Evolutionary conservation across 2,888 invertebrate species (phyloP).

Genomic region (Elysia crispata): DNA sequence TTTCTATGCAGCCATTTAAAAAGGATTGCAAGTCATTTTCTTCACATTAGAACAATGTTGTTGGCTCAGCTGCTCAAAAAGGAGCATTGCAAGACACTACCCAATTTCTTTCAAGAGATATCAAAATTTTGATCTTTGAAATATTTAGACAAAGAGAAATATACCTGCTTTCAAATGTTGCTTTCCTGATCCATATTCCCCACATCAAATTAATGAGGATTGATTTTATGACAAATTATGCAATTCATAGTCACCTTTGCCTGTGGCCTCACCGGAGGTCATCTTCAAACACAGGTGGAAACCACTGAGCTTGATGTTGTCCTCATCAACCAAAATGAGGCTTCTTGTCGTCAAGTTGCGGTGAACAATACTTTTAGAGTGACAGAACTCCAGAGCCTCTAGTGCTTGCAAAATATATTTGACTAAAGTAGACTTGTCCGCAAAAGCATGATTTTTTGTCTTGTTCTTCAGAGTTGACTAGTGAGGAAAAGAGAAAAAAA

Average conservation of each 20-base stretch:
- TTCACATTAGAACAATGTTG: too few species aligned
- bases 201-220: not conserved
- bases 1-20: too few species aligned
- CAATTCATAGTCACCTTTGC: slow-evolving; percentile 27
- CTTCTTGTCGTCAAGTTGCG: slow-evolving; percentile 49
- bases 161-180: too few species aligned
- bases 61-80: too few species aligned
- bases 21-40: too few species aligned
- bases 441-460: slow-evolving; percentile 23
- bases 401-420: not conserved
- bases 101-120: too few species aligned
- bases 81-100: too few species aligned
- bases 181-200: too few species aligned
- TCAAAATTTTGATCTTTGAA: too few species aligned
- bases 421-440: not conserved
- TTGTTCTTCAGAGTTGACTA: not conserved
- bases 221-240: too few species aligned
- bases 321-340: slow-evolving; percentile 31
- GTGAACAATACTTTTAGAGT: slow-evolving; percentile 46
- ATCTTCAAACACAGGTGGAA: slow-evolving; percentile 47
- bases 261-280: not conserved
- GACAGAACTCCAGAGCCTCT: slow-evolving; percentile 46
- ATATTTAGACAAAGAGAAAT: too few species aligned
- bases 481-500: not conserved
- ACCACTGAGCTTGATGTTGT: slow-evolving; percentile 43